Evolutionary conservation across 2,888 invertebrate species (phyloP).

Genomic region (Cosmia trapezina): DNA sequence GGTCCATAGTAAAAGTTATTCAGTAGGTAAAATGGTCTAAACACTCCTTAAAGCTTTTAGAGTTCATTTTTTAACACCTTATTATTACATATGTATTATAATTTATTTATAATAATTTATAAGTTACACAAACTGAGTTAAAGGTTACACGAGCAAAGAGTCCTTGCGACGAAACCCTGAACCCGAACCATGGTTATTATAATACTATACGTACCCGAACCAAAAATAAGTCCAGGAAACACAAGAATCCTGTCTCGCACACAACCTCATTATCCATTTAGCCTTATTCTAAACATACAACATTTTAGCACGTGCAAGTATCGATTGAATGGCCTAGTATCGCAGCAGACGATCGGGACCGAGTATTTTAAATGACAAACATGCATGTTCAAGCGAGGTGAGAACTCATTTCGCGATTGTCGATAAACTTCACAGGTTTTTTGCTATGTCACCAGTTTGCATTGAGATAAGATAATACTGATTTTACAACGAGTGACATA

Average conservation of each 20-base stretch:
- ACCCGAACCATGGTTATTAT: too few species aligned
- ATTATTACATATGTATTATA: not conserved
- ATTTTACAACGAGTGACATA: not conserved
- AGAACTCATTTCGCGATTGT: constrained; percentile 45
- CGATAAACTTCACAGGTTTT: constrained; percentile 17
- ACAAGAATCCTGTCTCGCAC: not conserved
- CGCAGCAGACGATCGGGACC: constrained; percentile 60
- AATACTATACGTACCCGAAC: too few species aligned
- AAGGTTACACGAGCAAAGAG: constrained; percentile 2
- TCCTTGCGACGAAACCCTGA: too few species aligned
- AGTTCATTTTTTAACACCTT: too few species aligned
- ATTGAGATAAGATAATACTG: not conserved
- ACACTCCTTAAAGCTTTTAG: too few species aligned
- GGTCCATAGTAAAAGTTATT: too few species aligned
- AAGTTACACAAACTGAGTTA: not conserved
- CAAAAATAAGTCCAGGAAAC: constrained; percentile 17
- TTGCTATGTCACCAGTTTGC: not conserved
- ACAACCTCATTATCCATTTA: constrained; percentile 26
- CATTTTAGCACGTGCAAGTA: constrained; percentile 36
- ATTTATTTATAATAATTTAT: too few species aligned
- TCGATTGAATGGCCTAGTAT: constrained; percentile 58
- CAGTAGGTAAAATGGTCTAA: too few species aligned
- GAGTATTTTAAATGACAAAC: constrained; percentile 74
- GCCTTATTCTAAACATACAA: constrained; percentile 13
- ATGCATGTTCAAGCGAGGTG: constrained; percentile 66